Evolutionary conservation across 2,888 invertebrate species (phyloP).

Genomic region (Strigamia transsilvanica): DNA sequence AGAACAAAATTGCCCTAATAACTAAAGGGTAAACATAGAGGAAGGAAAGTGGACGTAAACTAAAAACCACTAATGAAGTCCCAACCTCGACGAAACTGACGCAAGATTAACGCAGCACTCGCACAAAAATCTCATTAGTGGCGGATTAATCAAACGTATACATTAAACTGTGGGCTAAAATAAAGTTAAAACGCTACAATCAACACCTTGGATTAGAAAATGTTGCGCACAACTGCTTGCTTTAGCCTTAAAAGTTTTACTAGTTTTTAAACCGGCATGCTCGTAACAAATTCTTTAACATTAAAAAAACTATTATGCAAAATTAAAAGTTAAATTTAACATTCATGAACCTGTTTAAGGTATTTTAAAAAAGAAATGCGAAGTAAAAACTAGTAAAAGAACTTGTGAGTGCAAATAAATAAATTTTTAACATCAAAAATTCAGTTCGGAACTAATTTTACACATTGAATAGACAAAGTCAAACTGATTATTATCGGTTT

Average conservation of each 20-base stretch:
- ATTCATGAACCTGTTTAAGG: neutral
- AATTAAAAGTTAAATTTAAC: neutral
- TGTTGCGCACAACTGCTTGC: neutral
- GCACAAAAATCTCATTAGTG: slow-evolving; percentile 33
- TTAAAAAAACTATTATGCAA: slow-evolving; percentile 19
- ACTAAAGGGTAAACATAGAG: neutral
- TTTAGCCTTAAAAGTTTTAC: neutral
- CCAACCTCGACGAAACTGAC: neutral
- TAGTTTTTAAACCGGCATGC: neutral
- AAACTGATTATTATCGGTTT: too few species aligned
- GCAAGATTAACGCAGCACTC: slow-evolving; percentile 18
- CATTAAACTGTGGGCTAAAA: neutral
- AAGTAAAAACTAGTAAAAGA: too few species aligned
- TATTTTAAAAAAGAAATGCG: too few species aligned
- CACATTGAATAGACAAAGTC: too few species aligned
- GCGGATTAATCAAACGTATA: slow-evolving; percentile 36
- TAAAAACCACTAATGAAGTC: slow-evolving; percentile 42
- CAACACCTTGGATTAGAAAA: slow-evolving; percentile 4
- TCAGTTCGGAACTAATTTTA: too few species aligned
- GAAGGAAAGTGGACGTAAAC: neutral
- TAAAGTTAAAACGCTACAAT: neutral
- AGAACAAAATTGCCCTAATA: neutral
- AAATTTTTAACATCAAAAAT: too few species aligned
- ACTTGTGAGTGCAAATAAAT: too few species aligned
- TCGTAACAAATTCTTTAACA: neutral